Percentiles rank a stretch among this genome's conserved stretches.
Conservation (phyloP, 2,113 vertebrate genomes). For the Nothoprocta perdicaria region DNA sequence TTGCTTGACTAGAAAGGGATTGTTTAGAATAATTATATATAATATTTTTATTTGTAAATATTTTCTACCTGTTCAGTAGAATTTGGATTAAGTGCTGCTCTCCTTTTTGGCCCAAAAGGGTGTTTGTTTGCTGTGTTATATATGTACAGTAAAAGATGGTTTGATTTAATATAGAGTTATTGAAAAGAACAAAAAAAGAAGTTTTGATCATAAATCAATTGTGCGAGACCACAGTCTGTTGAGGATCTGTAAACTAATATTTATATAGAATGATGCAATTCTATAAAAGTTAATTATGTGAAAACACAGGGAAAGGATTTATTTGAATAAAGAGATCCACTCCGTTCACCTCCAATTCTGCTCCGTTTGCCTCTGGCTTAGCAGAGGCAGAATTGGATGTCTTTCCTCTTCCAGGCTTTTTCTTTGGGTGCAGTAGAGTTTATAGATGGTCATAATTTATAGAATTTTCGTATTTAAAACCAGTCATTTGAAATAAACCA, state of each 20-base stretch:
- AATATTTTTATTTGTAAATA: slow-evolving; percentile 33
- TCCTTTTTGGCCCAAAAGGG: not conserved
- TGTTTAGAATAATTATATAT: not conserved
- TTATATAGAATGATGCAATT: not conserved
- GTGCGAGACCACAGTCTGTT: not conserved
- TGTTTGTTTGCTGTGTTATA: not conserved
- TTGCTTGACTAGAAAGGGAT: not conserved
- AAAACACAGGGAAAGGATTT: not conserved
- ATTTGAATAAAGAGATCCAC: not conserved
- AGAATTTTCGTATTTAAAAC: slow-evolving; percentile 25
- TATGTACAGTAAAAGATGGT: not conserved
- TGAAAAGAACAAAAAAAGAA: not conserved
- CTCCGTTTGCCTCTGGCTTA: not conserved
- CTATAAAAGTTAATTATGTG: not conserved
- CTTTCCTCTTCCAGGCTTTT: not conserved
- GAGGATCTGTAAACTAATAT: not conserved
- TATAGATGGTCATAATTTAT: not conserved
- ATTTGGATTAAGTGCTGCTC: slow-evolving; percentile 24
- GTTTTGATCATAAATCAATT: not conserved
- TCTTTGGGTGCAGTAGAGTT: not conserved
- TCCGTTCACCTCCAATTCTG: not conserved
- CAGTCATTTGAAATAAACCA: slow-evolving; percentile 39
- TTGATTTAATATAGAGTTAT: not conserved
- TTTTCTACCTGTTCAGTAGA: not conserved
- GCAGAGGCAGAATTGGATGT: not conserved